Conservation (phyloP, 1,140 invertebrate species). For the Calephelis nemesis region DNA sequence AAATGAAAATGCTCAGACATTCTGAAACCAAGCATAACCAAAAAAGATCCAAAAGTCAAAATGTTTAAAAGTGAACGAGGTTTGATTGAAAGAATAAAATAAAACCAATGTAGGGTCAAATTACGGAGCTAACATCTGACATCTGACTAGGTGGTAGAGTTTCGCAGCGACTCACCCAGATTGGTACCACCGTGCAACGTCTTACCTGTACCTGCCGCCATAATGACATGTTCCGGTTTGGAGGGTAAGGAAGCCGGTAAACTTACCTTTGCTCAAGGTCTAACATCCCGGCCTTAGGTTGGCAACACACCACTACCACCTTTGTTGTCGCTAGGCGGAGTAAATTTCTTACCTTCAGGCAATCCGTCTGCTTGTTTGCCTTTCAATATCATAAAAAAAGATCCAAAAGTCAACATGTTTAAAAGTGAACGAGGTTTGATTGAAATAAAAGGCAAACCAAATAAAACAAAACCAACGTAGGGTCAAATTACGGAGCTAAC, state of each 20-base stretch:
- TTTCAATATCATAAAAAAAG: not conserved
- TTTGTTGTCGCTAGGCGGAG: too few species aligned
- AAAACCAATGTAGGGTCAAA: constrained; percentile 54
- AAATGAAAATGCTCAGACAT: not conserved
- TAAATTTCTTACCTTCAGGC: too few species aligned
- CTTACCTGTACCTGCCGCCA: too few species aligned
- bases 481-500: constrained; percentile 67
- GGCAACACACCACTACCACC: too few species aligned
- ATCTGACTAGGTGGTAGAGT: too few species aligned
- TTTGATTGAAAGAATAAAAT: constrained; percentile 39
- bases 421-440: constrained; percentile 28
- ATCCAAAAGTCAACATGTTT: constrained; percentile 11
- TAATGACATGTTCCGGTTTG: too few species aligned
- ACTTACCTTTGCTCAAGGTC: too few species aligned
- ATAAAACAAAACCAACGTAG: constrained; percentile 40
- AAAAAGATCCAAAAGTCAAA: constrained; percentile 7
- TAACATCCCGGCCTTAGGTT: too few species aligned
- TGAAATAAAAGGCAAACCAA: constrained; percentile 30
- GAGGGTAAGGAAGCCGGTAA: too few species aligned
- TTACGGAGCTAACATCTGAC: constrained; percentile 51
- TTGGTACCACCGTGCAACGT: too few species aligned
- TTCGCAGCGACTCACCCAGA: too few species aligned
- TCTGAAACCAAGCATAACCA: not conserved
- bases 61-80: constrained; percentile 22
- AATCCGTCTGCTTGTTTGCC: too few species aligned